Conservation (phyloP, 2,113 vertebrate genomes). For the Rutilus rutilus region DNA sequence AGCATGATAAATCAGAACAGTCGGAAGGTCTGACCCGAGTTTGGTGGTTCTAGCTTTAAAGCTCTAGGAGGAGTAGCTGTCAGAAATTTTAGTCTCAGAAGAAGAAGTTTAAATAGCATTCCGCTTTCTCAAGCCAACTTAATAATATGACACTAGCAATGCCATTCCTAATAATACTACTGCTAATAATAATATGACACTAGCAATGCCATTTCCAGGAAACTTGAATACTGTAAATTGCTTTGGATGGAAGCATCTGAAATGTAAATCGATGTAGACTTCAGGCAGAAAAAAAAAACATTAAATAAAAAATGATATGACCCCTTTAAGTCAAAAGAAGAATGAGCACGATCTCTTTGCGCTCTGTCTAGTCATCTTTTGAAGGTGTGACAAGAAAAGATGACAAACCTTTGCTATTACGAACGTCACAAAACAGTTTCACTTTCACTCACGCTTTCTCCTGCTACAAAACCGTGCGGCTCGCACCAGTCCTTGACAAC, state of each 20-base stretch:
- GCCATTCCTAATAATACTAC: too few species aligned
- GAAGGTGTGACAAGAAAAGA: conserved; percentile 35
- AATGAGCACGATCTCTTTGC: background rate
- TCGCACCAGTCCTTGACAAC: conserved; percentile 35
- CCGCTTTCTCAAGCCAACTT: too few species aligned
- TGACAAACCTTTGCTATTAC: conserved; percentile 40
- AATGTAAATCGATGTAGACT: background rate
- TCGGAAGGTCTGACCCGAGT: too few species aligned
- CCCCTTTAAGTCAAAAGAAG: conserved; percentile 7
- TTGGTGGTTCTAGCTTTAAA: too few species aligned
- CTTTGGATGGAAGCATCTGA: background rate
- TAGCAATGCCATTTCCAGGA: background rate
- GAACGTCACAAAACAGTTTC: background rate
- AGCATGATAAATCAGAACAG: too few species aligned
- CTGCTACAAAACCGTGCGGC: background rate
- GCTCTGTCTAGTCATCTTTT: conserved; percentile 10
- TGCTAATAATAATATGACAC: background rate
- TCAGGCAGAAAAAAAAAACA: background rate
- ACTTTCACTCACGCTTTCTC: background rate
- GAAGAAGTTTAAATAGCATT: too few species aligned
- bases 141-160: too few species aligned
- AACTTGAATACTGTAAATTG: background rate
- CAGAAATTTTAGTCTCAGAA: too few species aligned
- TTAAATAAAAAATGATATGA: background rate
- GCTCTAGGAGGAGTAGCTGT: too few species aligned